Evolutionary conservation across 30 jellyfish, hydroid and myxozoan species (phyloP).

Genomic region (Rhopilema esculentum): DNA sequence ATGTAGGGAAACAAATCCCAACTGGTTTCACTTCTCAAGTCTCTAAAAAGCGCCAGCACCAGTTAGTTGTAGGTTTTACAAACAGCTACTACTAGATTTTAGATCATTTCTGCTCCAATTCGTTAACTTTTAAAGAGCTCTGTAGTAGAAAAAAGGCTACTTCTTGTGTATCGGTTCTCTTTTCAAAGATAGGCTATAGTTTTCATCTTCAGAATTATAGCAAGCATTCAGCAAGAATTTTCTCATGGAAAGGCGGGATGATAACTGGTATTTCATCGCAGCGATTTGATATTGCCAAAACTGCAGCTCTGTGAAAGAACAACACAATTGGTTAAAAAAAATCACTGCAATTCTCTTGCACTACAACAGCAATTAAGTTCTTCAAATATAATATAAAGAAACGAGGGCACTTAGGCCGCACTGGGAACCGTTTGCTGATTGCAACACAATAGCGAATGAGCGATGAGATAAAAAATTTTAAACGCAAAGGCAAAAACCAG

Average conservation of each 20-base stretch:
- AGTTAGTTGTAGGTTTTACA: neutral
- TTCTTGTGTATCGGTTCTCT: conserved; percentile 73
- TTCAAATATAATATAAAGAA: no score
- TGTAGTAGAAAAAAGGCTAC: neutral
- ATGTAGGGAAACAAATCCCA: neutral
- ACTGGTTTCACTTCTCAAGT: neutral
- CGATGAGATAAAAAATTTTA: no score
- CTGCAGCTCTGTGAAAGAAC: conserved; percentile 58
- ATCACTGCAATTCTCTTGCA: neutral
- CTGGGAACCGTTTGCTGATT: no score
- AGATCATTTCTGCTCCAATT: neutral
- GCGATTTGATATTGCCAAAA: conserved; percentile 93
- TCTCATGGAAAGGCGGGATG: conserved; percentile 65
- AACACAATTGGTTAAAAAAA: neutral
- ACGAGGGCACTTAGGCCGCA: no score
- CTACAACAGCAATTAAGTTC: no score
- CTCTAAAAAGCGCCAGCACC: neutral
- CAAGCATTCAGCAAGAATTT: conserved; percentile 76
- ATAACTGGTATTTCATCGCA: conserved; percentile 82
- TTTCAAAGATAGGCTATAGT: conserved; percentile 77
- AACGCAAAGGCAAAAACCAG: no score
- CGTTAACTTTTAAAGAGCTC: neutral
- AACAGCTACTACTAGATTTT: neutral
- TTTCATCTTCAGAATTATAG: conserved; percentile 91
- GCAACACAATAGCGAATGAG: no score